Evolutionary conservation across 2,888 invertebrate species (phyloP).

Genomic region (Griposia aprilina): DNA sequence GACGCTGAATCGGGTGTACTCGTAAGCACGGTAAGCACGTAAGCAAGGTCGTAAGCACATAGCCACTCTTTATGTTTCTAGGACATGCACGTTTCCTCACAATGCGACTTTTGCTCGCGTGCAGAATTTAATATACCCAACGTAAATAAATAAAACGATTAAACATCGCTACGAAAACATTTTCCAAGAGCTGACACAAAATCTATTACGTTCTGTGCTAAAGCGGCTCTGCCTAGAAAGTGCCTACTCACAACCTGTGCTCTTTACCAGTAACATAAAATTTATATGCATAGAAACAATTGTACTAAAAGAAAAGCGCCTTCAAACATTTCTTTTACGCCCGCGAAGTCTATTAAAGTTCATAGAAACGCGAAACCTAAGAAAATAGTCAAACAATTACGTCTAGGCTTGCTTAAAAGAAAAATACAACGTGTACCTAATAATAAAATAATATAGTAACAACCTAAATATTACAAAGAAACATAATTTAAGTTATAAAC

Average conservation of each 20-base stretch:
- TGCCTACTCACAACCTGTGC: background rate
- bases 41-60: no score
- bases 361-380: background rate
- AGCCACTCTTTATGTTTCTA: no score
- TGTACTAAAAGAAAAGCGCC: constrained; percentile 1
- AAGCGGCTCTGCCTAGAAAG: background rate
- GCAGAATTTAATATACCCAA: background rate
- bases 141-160: background rate
- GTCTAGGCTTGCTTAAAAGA: background rate
- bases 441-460: background rate
- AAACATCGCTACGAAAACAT: background rate
- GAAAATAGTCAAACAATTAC: background rate
- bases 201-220: no score
- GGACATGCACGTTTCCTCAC: no score
- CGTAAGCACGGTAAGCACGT: no score
- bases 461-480: background rate
- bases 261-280: background rate
- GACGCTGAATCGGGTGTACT: no score
- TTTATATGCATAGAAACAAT: background rate
- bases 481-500: background rate
- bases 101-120: no score
- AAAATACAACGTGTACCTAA: background rate
- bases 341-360: background rate
- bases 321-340: background rate
- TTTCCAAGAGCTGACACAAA: background rate